These are phyloP conservation scores for Tenthredo mesomela DNA, from an alignment of 2,888 invertebrate species.

Conservation along the genomic window DNA sequence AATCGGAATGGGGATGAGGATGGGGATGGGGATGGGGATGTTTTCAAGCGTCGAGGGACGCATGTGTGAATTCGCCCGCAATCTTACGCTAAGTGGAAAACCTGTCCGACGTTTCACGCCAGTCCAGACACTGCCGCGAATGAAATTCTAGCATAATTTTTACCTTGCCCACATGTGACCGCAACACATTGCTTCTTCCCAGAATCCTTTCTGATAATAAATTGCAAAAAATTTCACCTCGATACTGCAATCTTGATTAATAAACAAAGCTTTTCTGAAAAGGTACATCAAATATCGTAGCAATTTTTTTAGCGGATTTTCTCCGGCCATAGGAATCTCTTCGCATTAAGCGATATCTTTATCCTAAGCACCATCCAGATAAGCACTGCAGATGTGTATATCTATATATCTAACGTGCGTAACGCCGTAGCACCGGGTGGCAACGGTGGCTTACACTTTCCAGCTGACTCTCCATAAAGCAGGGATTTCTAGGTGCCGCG, in stretches of 20 bases:
- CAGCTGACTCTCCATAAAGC: constrained; percentile 53
- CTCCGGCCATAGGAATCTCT: neutral
- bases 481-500: constrained; percentile 51
- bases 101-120: constrained; percentile 48
- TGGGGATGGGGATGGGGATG: constrained; percentile 18
- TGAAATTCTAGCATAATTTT: constrained; percentile 34
- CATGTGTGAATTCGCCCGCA: constrained; percentile 51
- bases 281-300: neutral
- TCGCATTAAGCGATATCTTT: neutral
- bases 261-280: neutral
- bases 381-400: neutral
- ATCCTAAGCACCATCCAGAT: constrained; percentile 16
- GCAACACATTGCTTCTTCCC: neutral
- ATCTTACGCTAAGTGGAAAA: constrained; percentile 52
- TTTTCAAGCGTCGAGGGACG: constrained; percentile 50
- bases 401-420: constrained; percentile 26
- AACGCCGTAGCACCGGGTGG: constrained; percentile 41
- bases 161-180: constrained; percentile 23
- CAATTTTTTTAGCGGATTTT: neutral
- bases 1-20: neutral
- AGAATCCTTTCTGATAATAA: neutral
- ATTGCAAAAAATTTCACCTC: neutral
- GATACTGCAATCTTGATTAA: neutral
- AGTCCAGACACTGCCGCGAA: neutral
- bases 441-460: constrained; percentile 46